Conservation (phyloP, 2,888 invertebrate genomes). For the Prosapia bicincta region DNA sequence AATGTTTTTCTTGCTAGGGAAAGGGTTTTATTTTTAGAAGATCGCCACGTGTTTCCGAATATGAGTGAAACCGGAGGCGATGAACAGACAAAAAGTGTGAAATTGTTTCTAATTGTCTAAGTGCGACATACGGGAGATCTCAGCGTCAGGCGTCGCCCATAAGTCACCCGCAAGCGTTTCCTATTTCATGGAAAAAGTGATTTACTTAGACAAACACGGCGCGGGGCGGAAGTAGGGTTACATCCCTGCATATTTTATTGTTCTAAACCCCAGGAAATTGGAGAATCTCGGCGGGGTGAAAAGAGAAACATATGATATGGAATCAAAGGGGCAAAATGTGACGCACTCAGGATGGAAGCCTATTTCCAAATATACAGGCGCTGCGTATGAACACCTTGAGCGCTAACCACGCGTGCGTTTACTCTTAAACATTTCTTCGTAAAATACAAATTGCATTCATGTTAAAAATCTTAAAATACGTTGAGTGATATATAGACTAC, state of each 20-base stretch:
- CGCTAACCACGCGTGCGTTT: no score
- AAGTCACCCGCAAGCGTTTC: conserved; percentile 7
- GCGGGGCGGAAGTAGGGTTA: conserved; percentile 16
- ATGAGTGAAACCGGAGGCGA: conserved; percentile 3
- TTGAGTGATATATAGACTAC: no score
- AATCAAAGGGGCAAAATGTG: background rate
- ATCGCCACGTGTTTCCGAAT: background rate
- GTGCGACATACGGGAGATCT: conserved; percentile 19
- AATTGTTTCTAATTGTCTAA: conserved; percentile 22
- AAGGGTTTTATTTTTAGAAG: background rate
- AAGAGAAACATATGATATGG: background rate
- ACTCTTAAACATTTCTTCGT: no score
- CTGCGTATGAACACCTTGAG: no score
- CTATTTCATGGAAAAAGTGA: conserved; percentile 23
- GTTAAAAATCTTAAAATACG: no score
- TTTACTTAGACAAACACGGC: conserved; percentile 25
- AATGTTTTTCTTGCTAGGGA: background rate
- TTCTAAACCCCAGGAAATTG: conserved; percentile 1
- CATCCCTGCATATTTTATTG: background rate
- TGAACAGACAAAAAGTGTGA: conserved; percentile 24
- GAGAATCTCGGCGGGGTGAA: conserved; percentile 7
- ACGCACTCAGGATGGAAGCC: no score
- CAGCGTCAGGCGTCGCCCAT: background rate
- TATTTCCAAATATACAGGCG: no score
- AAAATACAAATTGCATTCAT: no score